These are phyloP conservation scores for Brienomyrus brachyistius DNA, from an alignment of 2,113 vertebrate species.

Conservation along the genomic window DNA sequence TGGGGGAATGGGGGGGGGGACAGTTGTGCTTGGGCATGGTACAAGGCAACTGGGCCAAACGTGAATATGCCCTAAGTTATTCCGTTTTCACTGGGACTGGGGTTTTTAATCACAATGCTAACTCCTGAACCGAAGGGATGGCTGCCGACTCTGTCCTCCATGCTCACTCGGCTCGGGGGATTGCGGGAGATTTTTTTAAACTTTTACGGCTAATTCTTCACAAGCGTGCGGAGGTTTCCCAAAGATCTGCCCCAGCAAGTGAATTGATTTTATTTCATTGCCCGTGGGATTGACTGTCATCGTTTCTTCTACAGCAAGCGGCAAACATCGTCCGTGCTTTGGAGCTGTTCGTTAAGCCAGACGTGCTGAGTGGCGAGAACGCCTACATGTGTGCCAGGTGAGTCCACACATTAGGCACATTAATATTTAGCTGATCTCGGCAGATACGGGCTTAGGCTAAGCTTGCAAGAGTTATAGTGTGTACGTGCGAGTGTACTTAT, in stretches of 20 bases:
- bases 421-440: background rate
- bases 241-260: background rate
- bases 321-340: slow-evolving; percentile 78
- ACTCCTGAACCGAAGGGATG: no score
- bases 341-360: slow-evolving; percentile 85
- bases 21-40: background rate
- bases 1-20: no score
- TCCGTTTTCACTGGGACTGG: no score
- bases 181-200: background rate
- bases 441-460: background rate
- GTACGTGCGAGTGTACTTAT: background rate
- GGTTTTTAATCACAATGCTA: no score
- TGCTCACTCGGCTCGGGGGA: background rate
- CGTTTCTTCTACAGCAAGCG: slow-evolving; percentile 64
- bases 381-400: slow-evolving; percentile 93
- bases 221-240: background rate
- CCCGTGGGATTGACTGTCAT: background rate
- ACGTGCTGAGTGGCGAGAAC: slow-evolving; percentile 83
- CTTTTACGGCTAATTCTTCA: background rate
- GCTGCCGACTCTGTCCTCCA: background rate
- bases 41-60: background rate
- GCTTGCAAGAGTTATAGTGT: background rate
- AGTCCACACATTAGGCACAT: slow-evolving; percentile 41
- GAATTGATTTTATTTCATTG: background rate
- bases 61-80: background rate